Base-by-base conservation (phyloP, 1,140 invertebrate species). In the Papilio xuthus region DNA sequence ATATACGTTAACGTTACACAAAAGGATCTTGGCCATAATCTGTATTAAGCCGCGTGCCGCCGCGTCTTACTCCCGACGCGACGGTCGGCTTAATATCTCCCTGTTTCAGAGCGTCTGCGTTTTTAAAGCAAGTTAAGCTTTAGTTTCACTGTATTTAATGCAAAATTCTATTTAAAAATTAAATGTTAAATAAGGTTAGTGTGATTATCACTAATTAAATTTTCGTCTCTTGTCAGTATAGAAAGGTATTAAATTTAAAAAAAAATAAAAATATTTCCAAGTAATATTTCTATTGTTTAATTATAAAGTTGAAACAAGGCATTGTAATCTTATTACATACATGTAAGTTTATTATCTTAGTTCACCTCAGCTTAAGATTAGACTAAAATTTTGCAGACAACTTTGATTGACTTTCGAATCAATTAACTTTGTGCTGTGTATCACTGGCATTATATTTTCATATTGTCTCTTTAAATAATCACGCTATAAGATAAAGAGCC, bases 21-120 rank as follows among this genome's bases (percentile, higher is more conserved):
- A 67, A 67, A 67, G 60, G 60, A 67, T 67, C 60, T 67, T 67
- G 60, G 60, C 60, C 13, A 32, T 67, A 67, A 67, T 67, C 60
- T 67, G 60, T 67, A 67, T 67, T 28, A 67, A 67, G 60, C 60
- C 26, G 13, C 26, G 60, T 67, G 60, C 60, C 60, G 26, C 60
- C 60, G 60, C 60, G 60, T 67, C 60, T 67, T 32, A 67, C 60
- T n/a, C 4, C n/a, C 26, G 60, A 32, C 60, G 60, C 26, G 60
- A 32, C 60, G 60, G 60, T 7, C 23, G 13, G 26, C 60, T 67
- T 67, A 67, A 67, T 67, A 67, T 67, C 60, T n/a, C 60, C 12
- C 15, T 67, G 60, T 67, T 67, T 28, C 18, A 67, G 60, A 67
- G 23, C 60, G 60, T 67, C 60, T 67, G 13, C 26, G 60, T 67